Conservation (phyloP, 2,797 vertebrate species). For the Allobates femoralis region DNA sequence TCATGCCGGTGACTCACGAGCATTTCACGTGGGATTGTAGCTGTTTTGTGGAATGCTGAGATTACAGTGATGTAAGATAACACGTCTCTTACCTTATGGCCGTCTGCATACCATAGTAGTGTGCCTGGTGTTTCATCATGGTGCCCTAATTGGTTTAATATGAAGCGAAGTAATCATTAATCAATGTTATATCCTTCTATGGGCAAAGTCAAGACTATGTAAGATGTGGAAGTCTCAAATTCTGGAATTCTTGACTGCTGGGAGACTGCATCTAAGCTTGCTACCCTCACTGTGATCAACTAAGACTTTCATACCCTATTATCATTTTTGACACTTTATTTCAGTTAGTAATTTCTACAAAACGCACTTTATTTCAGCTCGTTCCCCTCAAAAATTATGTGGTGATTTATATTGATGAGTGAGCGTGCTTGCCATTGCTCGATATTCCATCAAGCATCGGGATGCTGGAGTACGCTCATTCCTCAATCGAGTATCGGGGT, state of each 20-base stretch:
- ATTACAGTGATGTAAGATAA: constrained; percentile 31
- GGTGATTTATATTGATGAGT: no score
- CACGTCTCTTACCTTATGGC: constrained; percentile 16
- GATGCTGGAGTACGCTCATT: no score
- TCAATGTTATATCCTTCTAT: neutral
- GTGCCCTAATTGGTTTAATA: neutral
- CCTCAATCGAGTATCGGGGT: no score
- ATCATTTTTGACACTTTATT: neutral
- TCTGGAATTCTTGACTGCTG: neutral
- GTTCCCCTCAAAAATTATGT: no score
- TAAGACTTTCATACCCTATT: no score
- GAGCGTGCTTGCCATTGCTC: no score
- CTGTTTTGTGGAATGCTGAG: neutral
- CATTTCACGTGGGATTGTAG: neutral
- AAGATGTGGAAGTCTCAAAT: neutral
- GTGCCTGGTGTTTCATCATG: neutral
- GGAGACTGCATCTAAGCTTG: neutral
- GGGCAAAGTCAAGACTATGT: neutral
- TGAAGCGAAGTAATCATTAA: neutral
- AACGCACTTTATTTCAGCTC: no score
- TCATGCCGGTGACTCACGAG: constrained; percentile 13
- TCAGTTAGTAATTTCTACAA: neutral
- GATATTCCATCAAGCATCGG: no score
- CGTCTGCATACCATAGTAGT: constrained; percentile 15
- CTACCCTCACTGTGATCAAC: neutral